phyloP scores from a whole-genome alignment of 2,888 invertebrate genomes.

The Cepaea hortensis region DNA sequence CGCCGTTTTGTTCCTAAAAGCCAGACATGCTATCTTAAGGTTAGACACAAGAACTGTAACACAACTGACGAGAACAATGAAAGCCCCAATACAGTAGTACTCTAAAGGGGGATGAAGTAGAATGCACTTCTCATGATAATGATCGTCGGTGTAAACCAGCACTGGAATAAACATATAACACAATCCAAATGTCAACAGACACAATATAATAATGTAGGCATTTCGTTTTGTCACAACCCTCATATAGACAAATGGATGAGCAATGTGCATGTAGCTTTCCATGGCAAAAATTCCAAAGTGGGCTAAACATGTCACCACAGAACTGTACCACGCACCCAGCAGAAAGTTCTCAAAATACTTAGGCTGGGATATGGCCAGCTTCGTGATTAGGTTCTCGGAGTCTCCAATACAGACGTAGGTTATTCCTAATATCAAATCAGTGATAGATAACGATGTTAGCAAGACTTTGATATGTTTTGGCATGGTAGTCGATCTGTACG shows the following conservation, averaged over 20 bases:
- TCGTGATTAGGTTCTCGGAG: too few species aligned
- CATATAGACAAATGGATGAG: slow-evolving; percentile 9
- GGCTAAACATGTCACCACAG: too few species aligned
- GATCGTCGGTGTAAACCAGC: not conserved
- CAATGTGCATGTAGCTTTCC: slow-evolving; percentile 27
- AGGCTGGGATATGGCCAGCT: too few species aligned
- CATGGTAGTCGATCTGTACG: too few species aligned
- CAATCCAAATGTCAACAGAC: not conserved
- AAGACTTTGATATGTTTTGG: too few species aligned
- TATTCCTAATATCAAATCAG: too few species aligned
- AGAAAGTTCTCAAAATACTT: too few species aligned
- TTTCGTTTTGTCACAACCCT: not conserved
- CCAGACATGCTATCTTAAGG: not conserved
- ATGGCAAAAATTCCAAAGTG: not conserved
- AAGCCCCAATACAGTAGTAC: not conserved
- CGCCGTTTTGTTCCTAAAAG: not conserved
- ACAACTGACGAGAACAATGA: not conserved
- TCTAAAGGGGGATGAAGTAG: not conserved
- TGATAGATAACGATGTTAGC: too few species aligned
- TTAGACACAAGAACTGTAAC: not conserved
- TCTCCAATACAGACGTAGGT: too few species aligned
- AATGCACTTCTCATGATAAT: slow-evolving; percentile 8
- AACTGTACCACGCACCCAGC: too few species aligned
- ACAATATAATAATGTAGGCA: not conserved
- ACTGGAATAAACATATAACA: not conserved